Percentiles rank a stretch among this genome's conserved stretches.
Evolutionary conservation across 1,140 invertebrate genomes (phyloP).

Genomic region (Cherax quadricarinatus): DNA sequence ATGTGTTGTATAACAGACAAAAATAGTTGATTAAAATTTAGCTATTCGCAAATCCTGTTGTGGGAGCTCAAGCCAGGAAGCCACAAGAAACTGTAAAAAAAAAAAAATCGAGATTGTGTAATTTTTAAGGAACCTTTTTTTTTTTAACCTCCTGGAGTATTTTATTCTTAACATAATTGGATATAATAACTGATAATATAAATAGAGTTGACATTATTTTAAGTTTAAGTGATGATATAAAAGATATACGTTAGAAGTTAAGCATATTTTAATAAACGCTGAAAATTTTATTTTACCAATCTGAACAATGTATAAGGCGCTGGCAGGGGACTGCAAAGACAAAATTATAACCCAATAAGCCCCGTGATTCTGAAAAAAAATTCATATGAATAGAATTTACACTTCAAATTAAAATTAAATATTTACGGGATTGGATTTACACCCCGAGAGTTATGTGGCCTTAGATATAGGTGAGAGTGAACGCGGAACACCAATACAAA

Average conservation of each 20-base stretch:
- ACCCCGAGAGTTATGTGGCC: slow-evolving; percentile 44
- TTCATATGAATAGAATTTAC: neutral
- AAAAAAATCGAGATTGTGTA: slow-evolving; percentile 17
- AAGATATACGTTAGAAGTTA: slow-evolving; percentile 6
- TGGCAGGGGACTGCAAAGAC: slow-evolving; percentile 51
- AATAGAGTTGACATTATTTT: slow-evolving; percentile 6
- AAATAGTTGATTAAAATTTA: neutral
- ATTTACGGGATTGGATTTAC: neutral
- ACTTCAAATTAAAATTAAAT: slow-evolving; percentile 1
- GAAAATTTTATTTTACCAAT: neutral
- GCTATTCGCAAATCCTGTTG: slow-evolving; percentile 31
- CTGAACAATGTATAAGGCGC: slow-evolving; percentile 34
- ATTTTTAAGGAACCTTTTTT: slow-evolving; percentile 47
- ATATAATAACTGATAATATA: neutral
- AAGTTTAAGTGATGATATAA: slow-evolving; percentile 15
- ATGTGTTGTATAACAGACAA: neutral
- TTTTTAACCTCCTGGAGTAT: slow-evolving; percentile 21
- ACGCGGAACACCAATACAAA: neutral
- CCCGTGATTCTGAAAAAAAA: slow-evolving; percentile 44
- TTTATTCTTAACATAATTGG: slow-evolving; percentile 24
- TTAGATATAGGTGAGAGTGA: slow-evolving; percentile 24
- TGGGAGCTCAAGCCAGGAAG: slow-evolving; percentile 50
- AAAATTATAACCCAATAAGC: slow-evolving; percentile 10
- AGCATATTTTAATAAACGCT: slow-evolving; percentile 5
- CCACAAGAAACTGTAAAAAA: slow-evolving; percentile 39